A percentile compares a stretch with the other conserved stretches of the same genome.
phyloP scores from a whole-genome alignment of 2,888 invertebrate genomes.

The Periphyllus acericola region DNA sequence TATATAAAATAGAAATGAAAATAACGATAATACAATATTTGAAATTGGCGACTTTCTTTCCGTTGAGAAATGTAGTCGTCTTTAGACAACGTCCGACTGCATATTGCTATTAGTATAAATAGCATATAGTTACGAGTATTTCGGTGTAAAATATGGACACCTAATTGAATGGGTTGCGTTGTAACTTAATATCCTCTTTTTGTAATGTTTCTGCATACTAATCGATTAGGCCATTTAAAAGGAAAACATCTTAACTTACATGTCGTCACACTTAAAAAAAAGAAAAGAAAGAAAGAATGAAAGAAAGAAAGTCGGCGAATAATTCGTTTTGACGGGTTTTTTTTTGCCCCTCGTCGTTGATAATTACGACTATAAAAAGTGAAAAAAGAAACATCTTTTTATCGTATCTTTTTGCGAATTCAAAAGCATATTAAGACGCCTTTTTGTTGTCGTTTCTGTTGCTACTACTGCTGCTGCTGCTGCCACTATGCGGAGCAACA shows the following conservation, averaged over 20 bases:
- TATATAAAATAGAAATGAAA: no score
- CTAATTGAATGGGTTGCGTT: constrained; percentile 7
- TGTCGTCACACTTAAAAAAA: neutral
- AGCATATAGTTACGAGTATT: neutral
- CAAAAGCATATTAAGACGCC: constrained; percentile 9
- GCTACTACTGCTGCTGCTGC: no score
- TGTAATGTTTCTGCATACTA: neutral
- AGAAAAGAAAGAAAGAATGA: neutral
- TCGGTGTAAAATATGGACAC: neutral
- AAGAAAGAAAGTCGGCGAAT: neutral
- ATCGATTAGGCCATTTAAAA: neutral
- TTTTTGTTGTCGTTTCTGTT: constrained; percentile 26
- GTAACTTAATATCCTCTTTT: constrained; percentile 14
- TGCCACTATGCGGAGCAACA: constrained; percentile 19
- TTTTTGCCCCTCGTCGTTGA: neutral
- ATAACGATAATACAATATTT: no score
- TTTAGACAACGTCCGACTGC: neutral
- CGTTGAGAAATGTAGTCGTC: no score
- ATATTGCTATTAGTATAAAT: neutral
- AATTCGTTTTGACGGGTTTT: constrained; percentile 30
- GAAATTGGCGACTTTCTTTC: no score
- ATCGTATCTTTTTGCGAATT: neutral
- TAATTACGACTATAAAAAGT: neutral
- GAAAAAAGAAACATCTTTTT: constrained; percentile 23
- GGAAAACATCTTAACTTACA: constrained; percentile 8